phyloP scores from a whole-genome alignment of 2,113 vertebrate species.

The Scomber scombrus region DNA sequence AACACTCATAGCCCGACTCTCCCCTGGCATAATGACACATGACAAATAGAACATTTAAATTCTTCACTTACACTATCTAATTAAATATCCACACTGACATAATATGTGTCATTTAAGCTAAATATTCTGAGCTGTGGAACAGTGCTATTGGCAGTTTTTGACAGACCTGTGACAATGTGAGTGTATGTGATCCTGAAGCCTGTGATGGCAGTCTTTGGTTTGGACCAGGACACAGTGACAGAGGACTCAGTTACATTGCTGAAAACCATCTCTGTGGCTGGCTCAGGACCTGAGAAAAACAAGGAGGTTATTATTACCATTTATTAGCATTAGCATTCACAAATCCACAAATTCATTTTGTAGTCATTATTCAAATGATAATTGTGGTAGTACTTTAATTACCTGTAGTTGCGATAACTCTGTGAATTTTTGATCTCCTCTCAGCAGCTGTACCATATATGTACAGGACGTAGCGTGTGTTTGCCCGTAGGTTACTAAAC shows the following conservation, averaged over 20 bases:
- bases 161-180: conserved; percentile 80
- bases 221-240: conserved; percentile 81
- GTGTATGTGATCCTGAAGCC: conserved; percentile 82
- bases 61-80: neutral
- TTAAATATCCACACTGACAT: neutral
- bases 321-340: neutral
- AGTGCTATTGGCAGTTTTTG: neutral
- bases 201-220: conserved; percentile 78
- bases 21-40: conserved; percentile 78
- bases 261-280: conserved; percentile 82
- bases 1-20: conserved; percentile 82
- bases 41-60: conserved; percentile 17
- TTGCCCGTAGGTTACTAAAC: conserved; percentile 72
- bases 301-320: neutral
- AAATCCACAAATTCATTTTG: neutral
- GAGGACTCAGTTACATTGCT: conserved; percentile 84
- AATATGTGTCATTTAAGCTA: too few species aligned
- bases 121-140: neutral
- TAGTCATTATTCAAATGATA: neutral
- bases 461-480: conserved; percentile 70
- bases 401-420: conserved; percentile 79
- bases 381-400: conserved; percentile 1
- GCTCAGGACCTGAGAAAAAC: conserved; percentile 80
- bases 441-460: conserved; percentile 68
- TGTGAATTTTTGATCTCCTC: conserved; percentile 75